A percentile compares a stretch with the other conserved stretches of the same genome.
Evolutionary conservation across 2,797 vertebrate species (phyloP).

Genomic region (Micropoecilia bifurca): DNA sequence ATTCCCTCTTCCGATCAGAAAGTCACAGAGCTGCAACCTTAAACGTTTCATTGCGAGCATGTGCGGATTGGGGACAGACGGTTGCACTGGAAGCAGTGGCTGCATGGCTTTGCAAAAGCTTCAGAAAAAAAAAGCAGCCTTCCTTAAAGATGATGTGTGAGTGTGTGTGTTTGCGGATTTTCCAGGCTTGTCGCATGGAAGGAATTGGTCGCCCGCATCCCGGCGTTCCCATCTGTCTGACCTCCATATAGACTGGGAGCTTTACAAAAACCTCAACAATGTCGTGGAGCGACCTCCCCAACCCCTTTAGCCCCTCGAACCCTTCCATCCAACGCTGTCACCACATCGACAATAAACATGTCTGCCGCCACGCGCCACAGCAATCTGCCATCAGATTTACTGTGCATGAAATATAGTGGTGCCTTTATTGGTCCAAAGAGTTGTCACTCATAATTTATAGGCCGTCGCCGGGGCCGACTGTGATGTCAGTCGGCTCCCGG

Average conservation of each 20-base stretch:
- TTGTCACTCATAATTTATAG: slow-evolving; percentile 98
- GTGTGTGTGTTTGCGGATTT: slow-evolving; percentile 53
- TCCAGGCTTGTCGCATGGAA: slow-evolving; percentile 27
- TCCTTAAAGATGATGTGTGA: slow-evolving; percentile 45
- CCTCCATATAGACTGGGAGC: slow-evolving; percentile 77
- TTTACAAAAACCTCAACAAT: slow-evolving; percentile 87
- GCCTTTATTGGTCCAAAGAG: slow-evolving; percentile 98
- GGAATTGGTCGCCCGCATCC: slow-evolving; percentile 47
- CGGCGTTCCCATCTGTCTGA: slow-evolving; percentile 76
- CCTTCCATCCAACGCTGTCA: slow-evolving; percentile 77
- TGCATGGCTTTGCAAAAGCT: slow-evolving; percentile 59
- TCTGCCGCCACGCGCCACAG: slow-evolving; percentile 89
- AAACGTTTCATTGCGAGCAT: slow-evolving; percentile 35
- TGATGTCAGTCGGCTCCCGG: slow-evolving; percentile 78
- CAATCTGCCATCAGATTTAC: slow-evolving; percentile 99
- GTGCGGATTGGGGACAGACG: slow-evolving; percentile 70
- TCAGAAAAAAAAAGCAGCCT: slow-evolving; percentile 50
- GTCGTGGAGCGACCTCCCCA: slow-evolving; percentile 75
- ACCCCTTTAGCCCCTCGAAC: slow-evolving; percentile 10
- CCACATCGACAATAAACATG: slow-evolving; percentile 95
- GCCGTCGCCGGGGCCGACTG: slow-evolving; percentile 87
- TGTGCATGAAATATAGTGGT: slow-evolving; percentile 97
- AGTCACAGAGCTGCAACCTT: slow-evolving; percentile 29
- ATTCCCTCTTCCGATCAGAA: slow-evolving; percentile 26
- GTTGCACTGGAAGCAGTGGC: slow-evolving; percentile 60